Evolutionary conservation across 2,888 invertebrate genomes (phyloP), one percentile per base, ranked within the genome.

Genomic region (Ptychoptera contaminata): DNA sequence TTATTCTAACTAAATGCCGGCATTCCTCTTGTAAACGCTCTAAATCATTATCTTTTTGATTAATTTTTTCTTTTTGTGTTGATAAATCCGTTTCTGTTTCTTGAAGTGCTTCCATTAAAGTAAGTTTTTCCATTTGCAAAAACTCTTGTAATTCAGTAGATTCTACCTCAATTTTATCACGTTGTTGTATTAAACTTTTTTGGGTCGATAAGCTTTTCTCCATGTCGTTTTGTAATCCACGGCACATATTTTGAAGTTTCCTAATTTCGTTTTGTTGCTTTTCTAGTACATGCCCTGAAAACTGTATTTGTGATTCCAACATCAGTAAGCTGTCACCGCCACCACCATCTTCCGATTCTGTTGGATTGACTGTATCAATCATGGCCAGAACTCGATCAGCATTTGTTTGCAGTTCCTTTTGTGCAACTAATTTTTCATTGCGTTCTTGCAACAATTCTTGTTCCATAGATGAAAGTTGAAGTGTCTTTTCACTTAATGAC

Each of bases 91-190:
- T 45, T 50, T 90, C 90, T 2, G 81, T 70, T 52, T 90, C 90
- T 36, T 77, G 76, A 37, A 90, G 68, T 1, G 86, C 80, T 57
- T 88, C 87, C 16, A 76, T 73, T 52, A 90, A 70, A 8, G 85
- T 79, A 6, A 76, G 73, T 55, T 88, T 88, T 65, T 91, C 90
- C 9, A 83, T 82, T 54, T 86, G 84, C 49, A 90, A 71, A 61
- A 91, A 91, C 58, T 90, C 88, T 59, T 87, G 85, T 67, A 90
- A 71, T 64, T 91, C 90, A 2, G 73, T 71, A 29, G 84, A 79
- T 60, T 90, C 90, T 15, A 73, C 74, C 61, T 90, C 87, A 16
- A 81, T 71, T 55, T 84, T 84, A 47, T 78, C 73, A 51, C 86
- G 78, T 51, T 87, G 81, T 50, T 80, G 78, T 45, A 82, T 67